phyloP scores from a whole-genome alignment of 2,113 vertebrate species.

The Symphodus melops region DNA sequence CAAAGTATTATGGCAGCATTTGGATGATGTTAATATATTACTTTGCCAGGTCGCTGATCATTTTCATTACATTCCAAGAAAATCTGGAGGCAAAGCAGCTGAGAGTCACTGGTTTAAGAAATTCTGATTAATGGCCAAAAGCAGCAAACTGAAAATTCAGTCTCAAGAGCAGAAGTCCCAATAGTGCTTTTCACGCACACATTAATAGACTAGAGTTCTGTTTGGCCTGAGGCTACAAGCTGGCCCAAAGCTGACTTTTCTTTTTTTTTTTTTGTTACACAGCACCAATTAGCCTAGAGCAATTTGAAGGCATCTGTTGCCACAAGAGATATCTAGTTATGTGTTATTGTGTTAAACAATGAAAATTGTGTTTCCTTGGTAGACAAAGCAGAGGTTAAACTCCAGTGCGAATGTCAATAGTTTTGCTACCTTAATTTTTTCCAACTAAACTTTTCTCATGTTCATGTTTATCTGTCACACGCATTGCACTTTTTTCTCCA shows the following conservation, averaged over 20 bases:
- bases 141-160: conserved; percentile 24
- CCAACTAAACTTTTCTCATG: no score
- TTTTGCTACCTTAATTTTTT: no score
- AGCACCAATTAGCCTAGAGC: conserved; percentile 62
- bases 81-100: conserved; percentile 38
- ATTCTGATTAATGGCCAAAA: conserved; percentile 51
- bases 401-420: not conserved
- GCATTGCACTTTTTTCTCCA: conserved; percentile 8
- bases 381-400: conserved; percentile 2
- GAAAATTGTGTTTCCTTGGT: conserved; percentile 31
- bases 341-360: conserved; percentile 48
- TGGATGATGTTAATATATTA: conserved; percentile 28
- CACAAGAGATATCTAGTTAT: conserved; percentile 31
- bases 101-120: conserved; percentile 26
- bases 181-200: conserved; percentile 7
- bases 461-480: not conserved
- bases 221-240: conserved; percentile 48
- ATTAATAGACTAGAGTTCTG: conserved; percentile 50
- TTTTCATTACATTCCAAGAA: conserved; percentile 50
- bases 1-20: conserved; percentile 8
- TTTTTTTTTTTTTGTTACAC: conserved; percentile 34
- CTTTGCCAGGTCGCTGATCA: conserved; percentile 47
- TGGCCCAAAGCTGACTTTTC: conserved; percentile 57
- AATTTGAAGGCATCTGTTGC: conserved; percentile 51
- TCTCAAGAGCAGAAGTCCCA: conserved; percentile 43